These are phyloP conservation scores for Chrysomallon squamiferum DNA, from an alignment of 1,140 invertebrate species.

Conservation along the genomic window DNA sequence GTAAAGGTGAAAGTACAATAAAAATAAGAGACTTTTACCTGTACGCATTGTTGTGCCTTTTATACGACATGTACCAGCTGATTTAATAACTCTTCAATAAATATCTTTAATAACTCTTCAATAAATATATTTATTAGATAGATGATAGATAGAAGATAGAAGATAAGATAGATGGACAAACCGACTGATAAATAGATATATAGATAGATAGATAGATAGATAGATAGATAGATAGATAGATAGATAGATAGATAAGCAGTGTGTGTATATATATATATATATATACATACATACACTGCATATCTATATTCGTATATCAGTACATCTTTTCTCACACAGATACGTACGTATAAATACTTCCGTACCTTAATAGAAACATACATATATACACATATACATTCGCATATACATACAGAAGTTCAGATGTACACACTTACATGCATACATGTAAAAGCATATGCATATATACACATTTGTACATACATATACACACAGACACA, in stretches of 20 bases:
- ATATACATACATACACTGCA: no score
- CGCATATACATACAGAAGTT: background rate
- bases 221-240: background rate
- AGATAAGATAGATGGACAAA: background rate
- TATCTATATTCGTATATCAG: background rate
- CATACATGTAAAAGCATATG: background rate
- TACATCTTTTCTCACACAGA: background rate
- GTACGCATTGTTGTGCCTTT: no score
- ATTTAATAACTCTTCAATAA: no score
- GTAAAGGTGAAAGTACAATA: no score
- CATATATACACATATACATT: background rate
- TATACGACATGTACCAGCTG: no score
- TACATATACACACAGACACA: background rate
- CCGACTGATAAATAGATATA: background rate
- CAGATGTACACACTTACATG: background rate
- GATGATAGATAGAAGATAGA: no score
- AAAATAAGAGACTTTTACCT: no score
- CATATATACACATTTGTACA: background rate
- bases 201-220: background rate
- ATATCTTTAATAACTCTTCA: no score
- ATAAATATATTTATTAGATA: no score
- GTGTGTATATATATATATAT: no score
- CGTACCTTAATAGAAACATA: background rate
- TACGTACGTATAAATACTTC: background rate
- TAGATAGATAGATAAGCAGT: no score